These are phyloP conservation scores for Melieria picta DNA, from an alignment of 2,888 invertebrate species.

Conservation along the genomic window DNA sequence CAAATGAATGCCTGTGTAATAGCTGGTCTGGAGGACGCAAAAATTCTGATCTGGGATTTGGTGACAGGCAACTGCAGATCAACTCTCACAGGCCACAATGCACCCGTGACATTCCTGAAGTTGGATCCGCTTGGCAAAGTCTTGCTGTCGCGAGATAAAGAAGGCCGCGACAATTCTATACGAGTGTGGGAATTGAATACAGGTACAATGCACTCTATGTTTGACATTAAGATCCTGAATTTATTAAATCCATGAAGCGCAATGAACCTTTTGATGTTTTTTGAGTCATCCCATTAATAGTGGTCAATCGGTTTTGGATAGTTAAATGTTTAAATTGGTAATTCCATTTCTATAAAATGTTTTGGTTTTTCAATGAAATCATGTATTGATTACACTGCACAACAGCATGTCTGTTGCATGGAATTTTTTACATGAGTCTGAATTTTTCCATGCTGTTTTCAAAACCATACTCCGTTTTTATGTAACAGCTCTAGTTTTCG, in stretches of 20 bases:
- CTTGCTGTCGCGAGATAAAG: conserved; percentile 79
- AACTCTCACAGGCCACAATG: conserved; percentile 80
- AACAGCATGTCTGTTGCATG: no score
- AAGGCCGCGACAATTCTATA: conserved; percentile 78
- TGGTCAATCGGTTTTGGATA: no score
- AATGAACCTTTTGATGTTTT: background rate
- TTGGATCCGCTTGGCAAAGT: conserved; percentile 78
- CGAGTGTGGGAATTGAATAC: conserved; percentile 84
- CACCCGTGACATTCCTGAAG: conserved; percentile 78
- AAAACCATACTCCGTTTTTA: no score
- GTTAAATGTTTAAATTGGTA: no score
- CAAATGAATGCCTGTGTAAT: conserved; percentile 85
- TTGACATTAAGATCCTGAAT: background rate
- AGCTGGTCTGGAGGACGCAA: conserved; percentile 83
- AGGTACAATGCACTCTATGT: conserved; percentile 67
- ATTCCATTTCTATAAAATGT: no score
- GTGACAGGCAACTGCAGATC: conserved; percentile 84
- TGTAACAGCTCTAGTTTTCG: no score
- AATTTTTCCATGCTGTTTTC: no score
- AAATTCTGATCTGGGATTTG: conserved; percentile 87
- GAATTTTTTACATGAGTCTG: no score
- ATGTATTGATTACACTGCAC: no score
- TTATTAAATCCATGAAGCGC: background rate
- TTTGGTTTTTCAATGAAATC: no score
- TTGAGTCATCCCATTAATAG: no score